A percentile compares a stretch with the other conserved stretches of the same genome.
These are phyloP conservation scores for Beroe ovata DNA, from an alignment of 37 sponge, comb jelly and placozoan genomes.

Conservation along the genomic window DNA sequence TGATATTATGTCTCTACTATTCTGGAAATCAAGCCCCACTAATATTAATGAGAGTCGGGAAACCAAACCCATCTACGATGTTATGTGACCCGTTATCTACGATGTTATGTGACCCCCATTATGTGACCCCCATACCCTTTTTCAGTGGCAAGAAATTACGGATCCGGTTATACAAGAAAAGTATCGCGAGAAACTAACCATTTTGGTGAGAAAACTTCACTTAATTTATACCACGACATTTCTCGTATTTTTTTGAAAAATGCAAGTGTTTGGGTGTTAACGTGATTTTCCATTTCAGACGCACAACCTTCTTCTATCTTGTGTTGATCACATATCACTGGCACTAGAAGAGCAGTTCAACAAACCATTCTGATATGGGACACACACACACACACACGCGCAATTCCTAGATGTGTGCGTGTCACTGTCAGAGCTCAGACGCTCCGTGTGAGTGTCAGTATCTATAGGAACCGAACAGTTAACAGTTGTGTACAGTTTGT, in stretches of 20 bases:
- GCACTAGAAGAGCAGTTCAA: constrained; percentile 8
- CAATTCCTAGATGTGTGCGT: not conserved
- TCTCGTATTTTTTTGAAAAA: not conserved
- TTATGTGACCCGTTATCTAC: too few species aligned
- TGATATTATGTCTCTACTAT: too few species aligned
- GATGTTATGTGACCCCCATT: too few species aligned
- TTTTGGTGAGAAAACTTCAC: not conserved
- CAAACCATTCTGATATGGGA: constrained; percentile 1
- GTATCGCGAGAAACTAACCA: constrained; percentile 14
- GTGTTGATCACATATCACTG: constrained; percentile 22
- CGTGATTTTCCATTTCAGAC: constrained; percentile 26
- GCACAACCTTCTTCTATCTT: not conserved
- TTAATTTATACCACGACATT: not conserved
- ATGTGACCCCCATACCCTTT: too few species aligned
- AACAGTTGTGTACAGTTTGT: too few species aligned
- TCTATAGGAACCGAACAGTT: too few species aligned
- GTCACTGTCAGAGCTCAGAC: too few species aligned
- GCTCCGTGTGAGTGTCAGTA: too few species aligned
- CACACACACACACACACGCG: not conserved
- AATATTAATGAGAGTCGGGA: too few species aligned
- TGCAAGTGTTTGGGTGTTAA: too few species aligned
- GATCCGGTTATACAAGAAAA: constrained; percentile 18
- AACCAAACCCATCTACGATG: too few species aligned
- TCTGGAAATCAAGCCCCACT: too few species aligned
- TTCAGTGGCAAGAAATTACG: constrained; percentile 24